These are phyloP conservation scores for Paralichthys olivaceus DNA, from an alignment of 2,113 vertebrate genomes.

Conservation along the genomic window DNA sequence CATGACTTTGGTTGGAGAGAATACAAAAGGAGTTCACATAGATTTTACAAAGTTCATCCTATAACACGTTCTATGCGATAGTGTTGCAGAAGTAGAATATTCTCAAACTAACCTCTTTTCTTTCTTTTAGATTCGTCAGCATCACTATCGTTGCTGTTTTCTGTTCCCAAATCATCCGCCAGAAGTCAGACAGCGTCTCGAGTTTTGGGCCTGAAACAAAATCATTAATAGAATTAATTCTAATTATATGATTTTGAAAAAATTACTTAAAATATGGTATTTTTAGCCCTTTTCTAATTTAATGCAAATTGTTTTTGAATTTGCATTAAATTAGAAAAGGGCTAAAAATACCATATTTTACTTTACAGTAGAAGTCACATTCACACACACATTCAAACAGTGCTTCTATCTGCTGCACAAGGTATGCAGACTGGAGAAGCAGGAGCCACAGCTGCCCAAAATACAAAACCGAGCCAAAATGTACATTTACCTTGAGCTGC, in stretches of 20 bases:
- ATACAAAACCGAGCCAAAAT: background rate
- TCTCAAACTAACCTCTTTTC: slow-evolving; percentile 88
- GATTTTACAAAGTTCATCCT: slow-evolving; percentile 24
- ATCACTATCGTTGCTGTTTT: slow-evolving; percentile 93
- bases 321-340: no score
- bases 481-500: slow-evolving; percentile 76
- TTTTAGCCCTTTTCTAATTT: no score
- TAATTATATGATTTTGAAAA: background rate
- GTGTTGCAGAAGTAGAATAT: background rate
- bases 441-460: background rate
- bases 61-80: background rate
- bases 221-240: slow-evolving; percentile 13
- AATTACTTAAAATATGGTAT: no score
- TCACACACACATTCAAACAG: no score
- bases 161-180: slow-evolving; percentile 99
- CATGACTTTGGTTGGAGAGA: slow-evolving; percentile 67
- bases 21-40: slow-evolving; percentile 37
- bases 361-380: no score
- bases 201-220: slow-evolving; percentile 89
- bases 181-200: slow-evolving; percentile 93
- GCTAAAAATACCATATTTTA: no score
- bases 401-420: no score
- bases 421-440: no score
- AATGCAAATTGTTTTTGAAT: no score
- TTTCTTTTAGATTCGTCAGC: slow-evolving; percentile 96